Evolutionary conservation across 2,797 vertebrate species (phyloP).

Genomic region (Scleropages formosus): DNA sequence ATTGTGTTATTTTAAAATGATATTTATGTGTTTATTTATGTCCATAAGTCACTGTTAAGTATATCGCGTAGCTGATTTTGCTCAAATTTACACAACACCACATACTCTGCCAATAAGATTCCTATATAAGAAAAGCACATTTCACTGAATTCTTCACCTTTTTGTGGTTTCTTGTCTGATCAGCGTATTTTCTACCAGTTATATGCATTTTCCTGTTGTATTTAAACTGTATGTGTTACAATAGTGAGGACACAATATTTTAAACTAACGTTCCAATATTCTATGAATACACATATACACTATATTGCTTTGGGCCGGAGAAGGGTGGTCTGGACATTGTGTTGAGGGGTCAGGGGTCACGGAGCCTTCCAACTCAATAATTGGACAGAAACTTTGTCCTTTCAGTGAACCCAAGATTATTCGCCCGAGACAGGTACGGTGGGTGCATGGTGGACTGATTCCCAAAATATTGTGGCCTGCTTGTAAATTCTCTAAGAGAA

Average conservation of each 20-base stretch:
- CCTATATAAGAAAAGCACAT: too few species aligned
- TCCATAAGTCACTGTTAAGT: too few species aligned
- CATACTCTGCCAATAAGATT: too few species aligned
- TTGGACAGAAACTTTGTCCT: constrained; percentile 90
- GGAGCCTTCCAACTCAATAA: constrained; percentile 77
- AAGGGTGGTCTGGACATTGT: constrained; percentile 60
- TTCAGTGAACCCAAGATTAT: constrained; percentile 84
- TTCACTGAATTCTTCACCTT: too few species aligned
- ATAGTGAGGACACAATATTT: not conserved
- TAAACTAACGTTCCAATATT: not conserved
- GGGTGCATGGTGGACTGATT: constrained; percentile 53
- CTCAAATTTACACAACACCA: not conserved
- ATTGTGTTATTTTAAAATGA: too few species aligned
- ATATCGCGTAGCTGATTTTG: too few species aligned
- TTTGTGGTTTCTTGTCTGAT: too few species aligned
- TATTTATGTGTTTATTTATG: too few species aligned
- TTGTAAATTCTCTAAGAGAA: too few species aligned
- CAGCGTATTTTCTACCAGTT: not conserved
- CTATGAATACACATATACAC: constrained; percentile 15
- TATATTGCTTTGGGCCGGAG: constrained; percentile 13
- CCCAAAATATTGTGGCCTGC: not conserved
- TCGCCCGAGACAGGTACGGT: constrained; percentile 70
- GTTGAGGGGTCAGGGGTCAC: constrained; percentile 73
- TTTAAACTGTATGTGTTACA: too few species aligned
- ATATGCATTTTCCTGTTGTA: too few species aligned